Percentiles rank a stretch among this genome's conserved stretches.
These are phyloP conservation scores for Labroides dimidiatus DNA, from an alignment of 2,797 vertebrate species.

Conservation along the genomic window DNA sequence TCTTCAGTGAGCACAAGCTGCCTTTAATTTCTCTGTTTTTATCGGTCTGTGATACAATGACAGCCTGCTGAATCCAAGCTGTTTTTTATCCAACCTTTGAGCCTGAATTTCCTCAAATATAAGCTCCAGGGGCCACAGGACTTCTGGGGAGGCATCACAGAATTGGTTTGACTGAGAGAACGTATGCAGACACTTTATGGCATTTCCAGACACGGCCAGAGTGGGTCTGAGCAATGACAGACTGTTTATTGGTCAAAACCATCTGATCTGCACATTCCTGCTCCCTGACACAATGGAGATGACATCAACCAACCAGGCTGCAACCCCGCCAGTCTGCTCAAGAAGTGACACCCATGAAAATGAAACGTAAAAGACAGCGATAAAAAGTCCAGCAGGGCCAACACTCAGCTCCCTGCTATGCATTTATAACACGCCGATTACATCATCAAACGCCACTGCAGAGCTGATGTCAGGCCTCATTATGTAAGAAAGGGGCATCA, in stretches of 20 bases:
- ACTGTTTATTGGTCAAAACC: constrained; percentile 60
- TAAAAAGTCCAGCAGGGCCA: neutral
- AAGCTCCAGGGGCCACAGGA: neutral
- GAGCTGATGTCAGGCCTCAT: constrained; percentile 22
- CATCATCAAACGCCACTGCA: constrained; percentile 33
- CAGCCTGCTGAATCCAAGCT: neutral
- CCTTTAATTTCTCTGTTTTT: constrained; percentile 14
- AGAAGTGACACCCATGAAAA: constrained; percentile 13
- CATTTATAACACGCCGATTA: constrained; percentile 2
- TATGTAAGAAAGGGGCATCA: constrained; percentile 30
- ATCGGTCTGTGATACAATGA: constrained; percentile 7
- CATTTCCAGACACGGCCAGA: constrained; percentile 58
- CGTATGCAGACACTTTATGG: constrained; percentile 36
- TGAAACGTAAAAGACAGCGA: neutral
- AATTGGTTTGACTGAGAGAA: neutral
- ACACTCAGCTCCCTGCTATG: neutral
- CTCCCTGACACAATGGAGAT: constrained; percentile 65
- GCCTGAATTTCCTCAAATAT: constrained; percentile 12
- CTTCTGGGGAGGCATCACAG: constrained; percentile 6
- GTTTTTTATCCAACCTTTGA: constrained; percentile 1
- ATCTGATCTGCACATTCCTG: constrained; percentile 69
- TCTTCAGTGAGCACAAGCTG: constrained; percentile 19
- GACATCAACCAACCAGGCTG: constrained; percentile 52
- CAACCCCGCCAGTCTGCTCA: neutral
- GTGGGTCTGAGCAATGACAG: constrained; percentile 43